phyloP scores from a whole-genome alignment of 1,140 invertebrate species.

The Bursaphelenchus mucronatus region DNA sequence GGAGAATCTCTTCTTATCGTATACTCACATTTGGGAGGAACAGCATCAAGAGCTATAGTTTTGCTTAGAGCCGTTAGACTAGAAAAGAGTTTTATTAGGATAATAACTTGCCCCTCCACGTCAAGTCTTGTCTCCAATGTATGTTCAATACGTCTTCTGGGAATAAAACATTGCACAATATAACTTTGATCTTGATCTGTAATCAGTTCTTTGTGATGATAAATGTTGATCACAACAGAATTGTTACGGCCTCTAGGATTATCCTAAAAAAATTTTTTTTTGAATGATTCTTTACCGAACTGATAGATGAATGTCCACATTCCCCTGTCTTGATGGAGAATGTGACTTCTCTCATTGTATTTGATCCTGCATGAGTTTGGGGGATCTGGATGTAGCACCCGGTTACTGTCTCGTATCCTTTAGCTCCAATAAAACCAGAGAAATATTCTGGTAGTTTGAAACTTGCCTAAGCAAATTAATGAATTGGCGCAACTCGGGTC shows the following conservation, averaged over 20 bases:
- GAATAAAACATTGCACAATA: slow-evolving; percentile 39
- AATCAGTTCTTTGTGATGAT: slow-evolving; percentile 29
- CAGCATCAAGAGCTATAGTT: slow-evolving; percentile 34
- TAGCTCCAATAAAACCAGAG: slow-evolving; percentile 33
- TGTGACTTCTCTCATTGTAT: slow-evolving; percentile 16
- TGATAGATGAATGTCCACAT: slow-evolving; percentile 28
- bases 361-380: slow-evolving; percentile 13
- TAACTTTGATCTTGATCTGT: slow-evolving; percentile 31
- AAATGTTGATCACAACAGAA: slow-evolving; percentile 33
- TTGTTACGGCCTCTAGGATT: slow-evolving; percentile 26
- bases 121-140: slow-evolving; percentile 20
- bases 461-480: slow-evolving; percentile 25
- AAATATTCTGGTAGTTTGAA: slow-evolving; percentile 35
- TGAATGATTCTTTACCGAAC: slow-evolving; percentile 30
- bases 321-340: slow-evolving; percentile 17
- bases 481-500: no score
- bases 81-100: slow-evolving; percentile 9
- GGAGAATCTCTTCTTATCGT: slow-evolving; percentile 42
- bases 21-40: slow-evolving; percentile 39
- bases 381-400: slow-evolving; percentile 29
- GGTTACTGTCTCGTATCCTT: slow-evolving; percentile 33
- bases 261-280: slow-evolving; percentile 26
- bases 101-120: slow-evolving; percentile 14
- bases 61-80: slow-evolving; percentile 37
- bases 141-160: not conserved